Percentiles rank a stretch among this genome's conserved stretches.
phyloP scores from a whole-genome alignment of 2,797 vertebrate genomes.

The Lacerta viridis region DNA sequence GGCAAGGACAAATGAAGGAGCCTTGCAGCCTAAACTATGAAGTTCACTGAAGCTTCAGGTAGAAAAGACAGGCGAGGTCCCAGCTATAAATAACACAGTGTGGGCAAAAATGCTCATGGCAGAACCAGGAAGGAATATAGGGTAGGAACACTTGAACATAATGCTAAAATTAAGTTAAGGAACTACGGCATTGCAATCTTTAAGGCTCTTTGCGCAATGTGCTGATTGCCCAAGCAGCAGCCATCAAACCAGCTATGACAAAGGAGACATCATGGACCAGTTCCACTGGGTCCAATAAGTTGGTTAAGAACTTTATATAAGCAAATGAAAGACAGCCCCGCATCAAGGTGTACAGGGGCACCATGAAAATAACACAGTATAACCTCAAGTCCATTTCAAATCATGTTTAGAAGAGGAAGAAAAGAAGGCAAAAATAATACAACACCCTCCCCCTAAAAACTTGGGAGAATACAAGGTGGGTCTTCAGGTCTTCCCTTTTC shows the following conservation, averaged over 20 bases:
- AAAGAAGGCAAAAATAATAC: background rate
- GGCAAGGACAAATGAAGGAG: background rate
- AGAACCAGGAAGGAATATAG: background rate
- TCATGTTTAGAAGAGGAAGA: background rate
- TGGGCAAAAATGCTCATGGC: background rate
- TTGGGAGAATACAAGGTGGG: background rate
- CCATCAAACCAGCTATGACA: background rate
- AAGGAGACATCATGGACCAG: background rate
- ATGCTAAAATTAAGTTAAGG: slow-evolving; percentile 2
- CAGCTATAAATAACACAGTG: background rate
- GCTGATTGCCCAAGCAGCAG: background rate
- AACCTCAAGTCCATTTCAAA: background rate
- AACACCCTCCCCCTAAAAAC: background rate
- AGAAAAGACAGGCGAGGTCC: background rate
- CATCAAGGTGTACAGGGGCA: background rate
- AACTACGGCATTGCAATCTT: background rate
- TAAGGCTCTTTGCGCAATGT: background rate
- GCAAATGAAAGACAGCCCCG: background rate
- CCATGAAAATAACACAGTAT: background rate
- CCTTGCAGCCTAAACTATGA: background rate
- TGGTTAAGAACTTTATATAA: background rate
- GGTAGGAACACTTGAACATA: background rate
- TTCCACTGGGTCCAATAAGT: background rate
- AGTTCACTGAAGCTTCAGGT: background rate
- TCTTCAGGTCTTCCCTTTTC: background rate